Evolutionary conservation across 2,797 vertebrate genomes (phyloP).

Genomic region (Lateolabrax maculatus): DNA sequence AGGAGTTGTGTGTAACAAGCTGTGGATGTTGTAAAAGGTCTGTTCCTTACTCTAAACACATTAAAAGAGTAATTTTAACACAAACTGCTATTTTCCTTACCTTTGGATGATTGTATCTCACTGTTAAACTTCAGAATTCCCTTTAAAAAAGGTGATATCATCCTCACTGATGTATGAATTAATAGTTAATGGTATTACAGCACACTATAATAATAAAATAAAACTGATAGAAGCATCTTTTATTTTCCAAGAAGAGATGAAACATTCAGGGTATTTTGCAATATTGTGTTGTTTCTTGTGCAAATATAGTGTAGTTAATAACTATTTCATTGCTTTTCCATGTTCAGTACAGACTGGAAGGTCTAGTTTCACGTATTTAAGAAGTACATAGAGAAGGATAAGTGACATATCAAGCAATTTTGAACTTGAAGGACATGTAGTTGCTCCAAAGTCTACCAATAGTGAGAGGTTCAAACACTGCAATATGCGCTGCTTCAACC

Average conservation of each 20-base stretch:
- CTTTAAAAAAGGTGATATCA: neutral
- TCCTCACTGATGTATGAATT: neutral
- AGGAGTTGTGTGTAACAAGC: constrained; percentile 64
- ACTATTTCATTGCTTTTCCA: constrained; percentile 30
- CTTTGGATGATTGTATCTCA: constrained; percentile 2
- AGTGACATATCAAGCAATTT: neutral
- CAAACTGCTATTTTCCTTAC: constrained; percentile 16
- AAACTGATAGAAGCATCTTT: constrained; percentile 46
- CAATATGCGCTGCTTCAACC: constrained; percentile 1
- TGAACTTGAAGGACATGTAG: constrained; percentile 1
- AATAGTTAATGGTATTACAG: neutral
- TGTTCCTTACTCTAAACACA: constrained; percentile 64
- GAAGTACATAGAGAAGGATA: neutral
- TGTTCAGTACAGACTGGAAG: neutral
- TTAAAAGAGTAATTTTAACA: constrained; percentile 72
- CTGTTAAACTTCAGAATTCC: neutral
- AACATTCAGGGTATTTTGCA: constrained; percentile 33
- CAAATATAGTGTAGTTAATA: constrained; percentile 4
- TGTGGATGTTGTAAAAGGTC: constrained; percentile 68
- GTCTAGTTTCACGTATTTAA: neutral
- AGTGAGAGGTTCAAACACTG: constrained; percentile 9
- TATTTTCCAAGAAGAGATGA: constrained; percentile 56
- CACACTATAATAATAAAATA: constrained; percentile 29
- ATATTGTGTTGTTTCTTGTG: constrained; percentile 27
- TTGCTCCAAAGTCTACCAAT: constrained; percentile 1